Conservation (phyloP, 2,888 invertebrate species). For the Hydrotaea cyrtoneurina region DNA sequence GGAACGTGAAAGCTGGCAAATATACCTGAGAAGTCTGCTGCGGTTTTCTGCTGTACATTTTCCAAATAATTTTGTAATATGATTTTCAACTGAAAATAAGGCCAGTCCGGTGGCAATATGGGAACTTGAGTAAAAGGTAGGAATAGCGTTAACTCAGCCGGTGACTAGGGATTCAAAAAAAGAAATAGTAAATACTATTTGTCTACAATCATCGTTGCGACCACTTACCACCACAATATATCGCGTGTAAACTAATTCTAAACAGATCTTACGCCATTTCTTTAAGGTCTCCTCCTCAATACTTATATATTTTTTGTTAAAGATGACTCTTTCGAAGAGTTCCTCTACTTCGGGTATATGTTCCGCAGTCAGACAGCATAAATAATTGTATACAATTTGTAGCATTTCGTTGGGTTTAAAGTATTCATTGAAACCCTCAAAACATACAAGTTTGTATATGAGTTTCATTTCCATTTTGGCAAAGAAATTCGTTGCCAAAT, state of each 20-base stretch:
- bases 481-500: conserved; percentile 79
- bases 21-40: conserved; percentile 71
- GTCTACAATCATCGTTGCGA: neutral
- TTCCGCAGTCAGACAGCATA: conserved; percentile 84
- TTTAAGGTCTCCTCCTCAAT: conserved; percentile 82
- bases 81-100: conserved; percentile 85
- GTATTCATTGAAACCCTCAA: conserved; percentile 74
- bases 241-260: conserved; percentile 81
- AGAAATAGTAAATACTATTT: neutral
- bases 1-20: neutral
- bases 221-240: conserved; percentile 77
- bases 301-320: conserved; percentile 83
- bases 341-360: conserved; percentile 83
- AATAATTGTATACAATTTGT: conserved; percentile 83
- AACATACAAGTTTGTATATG: conserved; percentile 75
- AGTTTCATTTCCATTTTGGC: conserved; percentile 85
- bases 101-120: conserved; percentile 90
- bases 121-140: conserved; percentile 83
- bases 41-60: conserved; percentile 74
- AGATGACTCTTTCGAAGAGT: conserved; percentile 84
- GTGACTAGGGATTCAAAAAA: conserved; percentile 70
- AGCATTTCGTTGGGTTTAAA: conserved; percentile 73
- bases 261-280: conserved; percentile 82
- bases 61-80: conserved; percentile 77
- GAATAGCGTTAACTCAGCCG: conserved; percentile 81